Evolutionary conservation across 2,888 invertebrate genomes (phyloP), one percentile per base, ranked within the genome.

Genomic region (Apamea crenata): DNA sequence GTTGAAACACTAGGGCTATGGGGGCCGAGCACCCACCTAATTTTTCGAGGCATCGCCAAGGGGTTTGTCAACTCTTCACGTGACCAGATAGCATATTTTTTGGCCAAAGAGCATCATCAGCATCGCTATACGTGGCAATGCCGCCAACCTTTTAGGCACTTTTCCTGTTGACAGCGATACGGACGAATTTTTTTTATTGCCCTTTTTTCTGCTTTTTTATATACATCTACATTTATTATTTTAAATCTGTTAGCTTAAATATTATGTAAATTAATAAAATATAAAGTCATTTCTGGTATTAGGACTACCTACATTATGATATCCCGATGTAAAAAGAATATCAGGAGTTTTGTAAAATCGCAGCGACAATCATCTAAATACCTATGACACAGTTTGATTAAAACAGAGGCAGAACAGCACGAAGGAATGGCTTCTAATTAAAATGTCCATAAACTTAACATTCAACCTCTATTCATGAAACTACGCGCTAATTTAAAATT

Each of bases 401-500:
- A 53, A 65, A 65, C 2, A 40, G n/a, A 47, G 47, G 12, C 47
- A 50, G 29, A 47, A 40, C 32, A 65, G 8, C 44, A 21, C 21
- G 21, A 29, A 29, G 14, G 12, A 56, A 40, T 59, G 21, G 2
- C 1, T 16, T 18, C 14, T 53, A 56, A 66, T 77, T 77, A 78
- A 12, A 47, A 69, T 65, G 36, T 25, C 50, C 59, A 63, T 72
- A 69, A 61, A 70, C 80, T 77, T 85, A 72, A 72, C 78, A 82
- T 86, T 78, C 63, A 65, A 84, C 84, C 84, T 86, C 44, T 18
- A 32, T 50, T n/a, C 36, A 40, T 32, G 32, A 63, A 75, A 29
- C 36, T 72, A 36, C 5, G 29, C 40, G 40, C 56, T 29, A 16
- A 74, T 74, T 74, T 71, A 70, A 83, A 77, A 67, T 74, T 86